These are phyloP conservation scores for Ceramica pisi DNA, from an alignment of 2,888 invertebrate species.

Conservation along the genomic window DNA sequence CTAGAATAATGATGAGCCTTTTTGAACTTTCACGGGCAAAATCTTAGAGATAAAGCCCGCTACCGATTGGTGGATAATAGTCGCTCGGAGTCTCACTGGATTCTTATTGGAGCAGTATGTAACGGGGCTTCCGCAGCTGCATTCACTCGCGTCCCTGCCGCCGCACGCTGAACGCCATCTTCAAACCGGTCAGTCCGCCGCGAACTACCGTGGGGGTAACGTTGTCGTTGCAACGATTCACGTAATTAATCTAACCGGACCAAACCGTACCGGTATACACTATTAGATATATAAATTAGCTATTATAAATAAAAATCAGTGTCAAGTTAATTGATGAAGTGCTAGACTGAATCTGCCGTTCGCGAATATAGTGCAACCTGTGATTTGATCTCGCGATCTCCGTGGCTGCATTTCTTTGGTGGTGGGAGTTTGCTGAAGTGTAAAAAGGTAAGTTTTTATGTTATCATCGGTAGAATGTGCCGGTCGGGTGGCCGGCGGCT, in stretches of 20 bases:
- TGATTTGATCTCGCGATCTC: slow-evolving; percentile 86
- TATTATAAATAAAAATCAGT: slow-evolving; percentile 75
- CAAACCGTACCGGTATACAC: slow-evolving; percentile 74
- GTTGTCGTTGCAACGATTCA: slow-evolving; percentile 70
- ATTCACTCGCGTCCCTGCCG: slow-evolving; percentile 81
- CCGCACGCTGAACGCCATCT: slow-evolving; percentile 82
- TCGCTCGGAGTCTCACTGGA: slow-evolving; percentile 49
- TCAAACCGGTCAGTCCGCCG: slow-evolving; percentile 87
- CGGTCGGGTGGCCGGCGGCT: slow-evolving; percentile 73
- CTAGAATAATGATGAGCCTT: slow-evolving; percentile 72
- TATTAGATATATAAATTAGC: slow-evolving; percentile 69
- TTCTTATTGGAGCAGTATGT: slow-evolving; percentile 76
- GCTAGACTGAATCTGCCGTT: slow-evolving; percentile 75
- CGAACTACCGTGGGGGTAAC: slow-evolving; percentile 84
- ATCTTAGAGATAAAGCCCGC: slow-evolving; percentile 61
- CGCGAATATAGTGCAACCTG: slow-evolving; percentile 83
- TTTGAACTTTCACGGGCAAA: slow-evolving; percentile 86
- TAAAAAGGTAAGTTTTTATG: slow-evolving; percentile 88
- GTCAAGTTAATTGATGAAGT: slow-evolving; percentile 82
- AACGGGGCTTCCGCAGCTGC: slow-evolving; percentile 79
- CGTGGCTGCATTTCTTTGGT: slow-evolving; percentile 86
- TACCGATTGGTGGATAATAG: slow-evolving; percentile 73
- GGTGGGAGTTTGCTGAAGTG: slow-evolving; percentile 85
- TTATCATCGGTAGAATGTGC: slow-evolving; percentile 73
- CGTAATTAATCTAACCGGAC: slow-evolving; percentile 75